These are phyloP conservation scores for Drosophila hamatofila DNA, from an alignment of 2,888 invertebrate species.

Conservation along the genomic window DNA sequence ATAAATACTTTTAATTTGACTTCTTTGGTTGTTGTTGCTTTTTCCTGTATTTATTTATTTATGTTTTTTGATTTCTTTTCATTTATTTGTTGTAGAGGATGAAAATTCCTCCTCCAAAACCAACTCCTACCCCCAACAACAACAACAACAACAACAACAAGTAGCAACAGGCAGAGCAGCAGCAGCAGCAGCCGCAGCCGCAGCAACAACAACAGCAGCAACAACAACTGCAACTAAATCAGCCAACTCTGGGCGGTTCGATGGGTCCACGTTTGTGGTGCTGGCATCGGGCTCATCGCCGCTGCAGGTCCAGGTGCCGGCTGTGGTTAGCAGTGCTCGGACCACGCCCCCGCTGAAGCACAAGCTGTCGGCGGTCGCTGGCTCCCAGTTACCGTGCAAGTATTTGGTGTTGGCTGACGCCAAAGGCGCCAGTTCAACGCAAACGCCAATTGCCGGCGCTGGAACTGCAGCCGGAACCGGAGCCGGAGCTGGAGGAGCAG, in stretches of 20 bases:
- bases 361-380: not conserved
- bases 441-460: conserved; percentile 10
- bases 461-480: not conserved
- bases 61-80: conserved; percentile 35
- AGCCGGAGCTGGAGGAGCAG: not conserved
- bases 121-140: conserved; percentile 63
- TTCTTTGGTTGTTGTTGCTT: conserved; percentile 8
- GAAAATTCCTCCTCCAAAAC: conserved; percentile 77
- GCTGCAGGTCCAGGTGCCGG: conserved; percentile 29
- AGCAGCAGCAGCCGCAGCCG: conserved; percentile 30
- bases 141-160: conserved; percentile 58
- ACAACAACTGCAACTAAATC: conserved; percentile 33
- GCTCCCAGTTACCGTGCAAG: conserved; percentile 50
- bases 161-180: conserved; percentile 50
- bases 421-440: conserved; percentile 32
- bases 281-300: conserved; percentile 17
- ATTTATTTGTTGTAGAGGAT: conserved; percentile 80
- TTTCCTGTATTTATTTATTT: conserved; percentile 23
- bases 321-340: not conserved
- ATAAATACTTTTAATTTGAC: not conserved
- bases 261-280: conserved; percentile 37
- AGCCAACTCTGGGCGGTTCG: conserved; percentile 24
- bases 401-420: conserved; percentile 45
- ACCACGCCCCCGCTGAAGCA: conserved; percentile 11
- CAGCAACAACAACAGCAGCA: conserved; percentile 22